Conservation (phyloP, 1,140 invertebrate genomes). For the Batillaria attramentaria region DNA sequence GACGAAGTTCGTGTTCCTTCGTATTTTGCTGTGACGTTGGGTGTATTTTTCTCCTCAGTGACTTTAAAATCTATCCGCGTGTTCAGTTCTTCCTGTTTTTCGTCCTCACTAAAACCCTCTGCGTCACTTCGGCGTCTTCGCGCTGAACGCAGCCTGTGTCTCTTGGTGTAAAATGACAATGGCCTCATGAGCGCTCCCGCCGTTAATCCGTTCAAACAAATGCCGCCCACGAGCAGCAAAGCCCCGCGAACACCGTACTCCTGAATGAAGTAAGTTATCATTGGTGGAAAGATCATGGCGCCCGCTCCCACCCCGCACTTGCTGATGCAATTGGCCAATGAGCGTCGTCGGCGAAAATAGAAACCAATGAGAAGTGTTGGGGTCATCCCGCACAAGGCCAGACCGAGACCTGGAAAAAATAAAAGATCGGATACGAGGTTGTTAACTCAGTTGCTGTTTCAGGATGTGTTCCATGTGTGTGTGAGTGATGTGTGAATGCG, state of each 20-base stretch:
- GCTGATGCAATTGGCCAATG: constrained; percentile 90
- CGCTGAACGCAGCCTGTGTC: not conserved
- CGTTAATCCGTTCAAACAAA: constrained; percentile 83
- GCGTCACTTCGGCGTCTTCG: too few relatives aligned
- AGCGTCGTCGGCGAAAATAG: constrained; percentile 91
- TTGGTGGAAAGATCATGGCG: constrained; percentile 48
- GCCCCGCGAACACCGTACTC: constrained; percentile 68
- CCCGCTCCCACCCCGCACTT: constrained; percentile 55
- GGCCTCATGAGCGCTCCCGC: constrained; percentile 77
- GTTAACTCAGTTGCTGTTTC: too few relatives aligned
- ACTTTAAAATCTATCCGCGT: too few relatives aligned
- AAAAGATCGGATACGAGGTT: too few relatives aligned
- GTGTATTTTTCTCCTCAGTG: too few relatives aligned
- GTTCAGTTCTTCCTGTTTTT: too few relatives aligned
- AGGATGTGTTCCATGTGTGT: too few relatives aligned
- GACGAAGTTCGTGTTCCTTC: too few relatives aligned
- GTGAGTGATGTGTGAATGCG: too few relatives aligned
- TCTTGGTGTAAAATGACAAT: constrained; percentile 20
- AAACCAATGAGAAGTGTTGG: constrained; percentile 78
- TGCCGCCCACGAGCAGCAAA: constrained; percentile 84
- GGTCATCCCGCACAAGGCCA: constrained; percentile 88
- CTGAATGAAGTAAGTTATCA: constrained; percentile 52
- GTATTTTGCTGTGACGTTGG: too few relatives aligned
- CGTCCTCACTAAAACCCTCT: too few relatives aligned
- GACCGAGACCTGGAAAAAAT: constrained; percentile 89